Percentiles rank a stretch among this genome's conserved stretches.
phyloP scores from a whole-genome alignment of 2,888 invertebrate species.

The Drosophila kambysellisi region DNA sequence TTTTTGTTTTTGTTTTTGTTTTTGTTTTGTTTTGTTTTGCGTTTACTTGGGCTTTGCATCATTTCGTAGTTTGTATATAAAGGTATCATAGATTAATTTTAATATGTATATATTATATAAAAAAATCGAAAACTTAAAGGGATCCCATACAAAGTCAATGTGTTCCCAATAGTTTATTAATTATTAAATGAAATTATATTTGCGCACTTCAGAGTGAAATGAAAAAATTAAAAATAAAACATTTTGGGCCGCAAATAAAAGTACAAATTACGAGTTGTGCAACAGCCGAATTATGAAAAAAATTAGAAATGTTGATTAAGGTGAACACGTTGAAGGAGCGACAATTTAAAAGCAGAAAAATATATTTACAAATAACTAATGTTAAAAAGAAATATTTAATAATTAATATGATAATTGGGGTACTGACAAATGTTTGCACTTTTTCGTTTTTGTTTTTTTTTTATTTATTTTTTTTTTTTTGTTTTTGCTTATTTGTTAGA shows the following conservation, averaged over 20 bases:
- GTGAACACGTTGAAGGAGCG: conserved; percentile 53
- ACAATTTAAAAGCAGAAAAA: conserved; percentile 73
- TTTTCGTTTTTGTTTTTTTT: conserved; percentile 41
- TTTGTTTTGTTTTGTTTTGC: conserved; percentile 44
- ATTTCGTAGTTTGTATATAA: conserved; percentile 48
- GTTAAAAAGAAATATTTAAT: conserved; percentile 53
- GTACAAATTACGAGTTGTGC: conserved; percentile 40
- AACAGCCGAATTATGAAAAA: conserved; percentile 54
- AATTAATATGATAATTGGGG: conserved; percentile 14
- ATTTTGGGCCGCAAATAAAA: conserved; percentile 41
- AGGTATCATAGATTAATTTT: conserved; percentile 49
- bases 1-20: conserved; percentile 48
- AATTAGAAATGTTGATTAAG: conserved; percentile 18
- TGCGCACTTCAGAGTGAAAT: conserved; percentile 53
- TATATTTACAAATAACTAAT: conserved; percentile 75
- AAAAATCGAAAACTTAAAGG: conserved; percentile 62
- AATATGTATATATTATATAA: conserved; percentile 47
- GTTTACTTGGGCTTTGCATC: conserved; percentile 51
- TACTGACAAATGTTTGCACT: conserved; percentile 62
- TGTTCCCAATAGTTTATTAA: conserved; percentile 33
- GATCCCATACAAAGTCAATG: conserved; percentile 44
- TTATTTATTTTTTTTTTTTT: conserved; percentile 23
- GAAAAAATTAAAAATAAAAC: conserved; percentile 36
- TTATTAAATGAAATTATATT: conserved; percentile 45
- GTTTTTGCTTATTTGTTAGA: conserved; percentile 43